A percentile compares a stretch with the other conserved stretches of the same genome.
Evolutionary conservation across 1,140 invertebrate genomes (phyloP).

Genomic region (Nephotettix cincticeps): DNA sequence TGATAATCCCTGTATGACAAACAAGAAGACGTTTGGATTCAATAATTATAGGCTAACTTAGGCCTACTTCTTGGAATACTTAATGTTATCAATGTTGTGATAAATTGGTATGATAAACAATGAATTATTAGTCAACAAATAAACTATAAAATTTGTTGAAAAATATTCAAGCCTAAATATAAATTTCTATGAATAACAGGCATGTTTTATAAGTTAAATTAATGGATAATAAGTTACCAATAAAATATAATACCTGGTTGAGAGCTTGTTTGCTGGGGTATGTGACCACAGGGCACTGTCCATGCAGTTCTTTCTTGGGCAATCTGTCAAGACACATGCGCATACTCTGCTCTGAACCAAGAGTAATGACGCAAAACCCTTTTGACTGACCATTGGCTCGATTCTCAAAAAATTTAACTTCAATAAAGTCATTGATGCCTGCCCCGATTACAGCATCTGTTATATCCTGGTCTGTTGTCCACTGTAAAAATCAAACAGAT

Average conservation of each 20-base stretch:
- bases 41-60: too few relatives aligned
- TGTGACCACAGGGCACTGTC: conserved; percentile 91
- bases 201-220: too few relatives aligned
- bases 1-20: too few relatives aligned
- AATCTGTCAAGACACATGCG: conserved; percentile 89
- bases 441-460: conserved; percentile 81
- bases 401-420: conserved; percentile 99
- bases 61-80: too few relatives aligned
- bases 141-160: too few relatives aligned
- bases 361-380: conserved; percentile 91
- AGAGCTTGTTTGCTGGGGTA: conserved; percentile 92
- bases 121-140: too few relatives aligned
- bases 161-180: too few relatives aligned
- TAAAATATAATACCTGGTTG: conserved; percentile 55
- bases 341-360: conserved; percentile 90
- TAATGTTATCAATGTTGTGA: too few relatives aligned
- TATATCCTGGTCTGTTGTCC: conserved; percentile 97
- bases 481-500: conserved; percentile 65
- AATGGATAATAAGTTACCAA: too few relatives aligned
- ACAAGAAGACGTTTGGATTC: too few relatives aligned
- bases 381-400: conserved; percentile 98
- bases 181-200: too few relatives aligned
- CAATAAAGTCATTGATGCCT: conserved; percentile 91
- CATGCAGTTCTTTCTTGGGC: conserved; percentile 92
- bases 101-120: too few relatives aligned